These are phyloP conservation scores for Ochropacha duplaris DNA, from an alignment of 2,888 invertebrate species.

Conservation along the genomic window DNA sequence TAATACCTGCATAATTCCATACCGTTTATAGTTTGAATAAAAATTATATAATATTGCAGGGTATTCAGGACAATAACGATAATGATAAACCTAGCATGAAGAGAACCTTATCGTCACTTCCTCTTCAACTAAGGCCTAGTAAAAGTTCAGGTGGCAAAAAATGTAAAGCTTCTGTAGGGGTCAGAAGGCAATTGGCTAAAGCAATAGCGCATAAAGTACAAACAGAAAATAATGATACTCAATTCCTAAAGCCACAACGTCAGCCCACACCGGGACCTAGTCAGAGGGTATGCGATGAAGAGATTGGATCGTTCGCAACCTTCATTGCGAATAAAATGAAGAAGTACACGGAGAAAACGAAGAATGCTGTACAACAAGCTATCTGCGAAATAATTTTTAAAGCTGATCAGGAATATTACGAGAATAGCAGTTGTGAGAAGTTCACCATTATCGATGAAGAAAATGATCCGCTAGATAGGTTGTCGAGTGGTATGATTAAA, in stretches of 20 bases:
- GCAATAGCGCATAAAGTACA: background rate
- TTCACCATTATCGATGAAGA: constrained; percentile 25
- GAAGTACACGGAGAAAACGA: constrained; percentile 41
- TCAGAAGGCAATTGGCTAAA: background rate
- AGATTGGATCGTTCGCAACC: constrained; percentile 44
- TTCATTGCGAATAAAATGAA: constrained; percentile 55
- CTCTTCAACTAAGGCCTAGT: constrained; percentile 10
- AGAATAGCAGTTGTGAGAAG: constrained; percentile 25
- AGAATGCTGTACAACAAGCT: constrained; percentile 47
- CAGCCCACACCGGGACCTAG: constrained; percentile 8
- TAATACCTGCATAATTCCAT: no score
- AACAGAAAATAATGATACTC: background rate
- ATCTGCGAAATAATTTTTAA: constrained; percentile 55
- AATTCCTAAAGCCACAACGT: background rate
- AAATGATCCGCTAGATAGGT: constrained; percentile 17
- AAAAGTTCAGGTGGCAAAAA: background rate
- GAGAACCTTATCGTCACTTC: constrained; percentile 16
- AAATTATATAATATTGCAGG: constrained; percentile 10
- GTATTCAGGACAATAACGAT: constrained; percentile 16
- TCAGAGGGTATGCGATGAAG: constrained; percentile 35
- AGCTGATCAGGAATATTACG: constrained; percentile 45
- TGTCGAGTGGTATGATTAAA: constrained; percentile 20
- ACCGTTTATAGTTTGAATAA: background rate
- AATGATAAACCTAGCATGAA: constrained; percentile 13
- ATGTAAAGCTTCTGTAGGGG: background rate